Evolutionary conservation across 2,888 invertebrate species (phyloP), one percentile per base, ranked within the genome.

Genomic region (Nemotelus pantherinus): DNA sequence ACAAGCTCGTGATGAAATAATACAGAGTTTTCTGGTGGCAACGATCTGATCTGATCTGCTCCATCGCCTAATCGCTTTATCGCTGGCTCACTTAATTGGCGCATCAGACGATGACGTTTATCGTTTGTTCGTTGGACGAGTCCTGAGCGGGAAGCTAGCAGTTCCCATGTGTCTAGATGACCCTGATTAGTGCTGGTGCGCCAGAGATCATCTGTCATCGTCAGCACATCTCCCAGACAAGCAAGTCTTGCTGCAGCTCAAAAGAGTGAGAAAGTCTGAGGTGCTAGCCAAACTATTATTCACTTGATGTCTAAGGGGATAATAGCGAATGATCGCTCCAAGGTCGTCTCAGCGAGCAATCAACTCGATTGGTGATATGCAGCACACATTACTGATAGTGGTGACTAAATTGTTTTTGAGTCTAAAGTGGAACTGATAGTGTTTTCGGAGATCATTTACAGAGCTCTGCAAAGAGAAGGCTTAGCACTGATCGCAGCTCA

Each of bases 81-180:
- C 63, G 63, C 65, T 39, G n/a, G 25, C 44, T 65, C 71, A 57
- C 45, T 71, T 71, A 48, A 71, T 71, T 71, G 44, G 57, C 53
- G 44, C 43, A 44, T 71, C 53, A 71, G 71, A 71, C 55, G 71
- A 41, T 50, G 53, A 3, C 41, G 55, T 41, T 55, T 53, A 70
- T 70, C 53, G 57, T 57, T n/a, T 57, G 57, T 39, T 25, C 25
- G 25, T 25, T 25, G 0, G 25, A 25, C 0, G 25, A 25, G 25
- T 25, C 25, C 25, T 25, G 25, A 25, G 25, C 25, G 25, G 25
- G 25, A 41, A 48, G 9, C 53, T 2, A 50, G 2, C 68, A 53
- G 65, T 71, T 44, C 71, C 71, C 71, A 57, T 25, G 41, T 55
- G 71, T 55, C 71, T 71, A 65, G 65, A 65, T 71, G 44, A 71